Base-by-base conservation (phyloP, 2,113 vertebrate species). In the Cavia aperea region DNA sequence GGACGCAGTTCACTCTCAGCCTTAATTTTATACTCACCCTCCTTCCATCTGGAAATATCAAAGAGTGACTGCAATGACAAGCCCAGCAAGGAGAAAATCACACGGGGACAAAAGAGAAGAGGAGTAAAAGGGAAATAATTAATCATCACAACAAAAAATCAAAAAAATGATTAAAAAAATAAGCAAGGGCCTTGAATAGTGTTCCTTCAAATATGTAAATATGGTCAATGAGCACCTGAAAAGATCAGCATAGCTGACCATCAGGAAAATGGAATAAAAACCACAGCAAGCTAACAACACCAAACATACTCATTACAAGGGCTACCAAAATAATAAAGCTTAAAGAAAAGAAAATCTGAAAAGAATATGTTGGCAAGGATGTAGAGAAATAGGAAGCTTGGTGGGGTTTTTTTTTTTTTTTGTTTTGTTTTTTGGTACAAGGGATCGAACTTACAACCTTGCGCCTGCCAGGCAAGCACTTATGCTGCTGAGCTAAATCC, bases 121-220 rank as follows among this genome's bases (percentile, higher is more conserved):
- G 7, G 31, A 33, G 18, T 2, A 24, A 43, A 43, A 36, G 68
- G 43, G 1, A 15, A 66, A 68, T 68, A 46, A 43, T 7, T 5
- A 31, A 29, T 15, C 65, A 82, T 18, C n/a, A 7, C 8, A 82
- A 81, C 39, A 79, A 86, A 78, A 46, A 73, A 56, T 33, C 39
- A 43, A 13, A 86, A 83, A 39, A 84, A n/a, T 4, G 33, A 77
- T 73, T 83, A 51, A 86, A 82, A 82, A 29, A 60, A 58, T 63
- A 16, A 56, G 15, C 49, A 62, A 36, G 68, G 16, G n/a, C 31
- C 56, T n/a, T 68, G 14, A 81, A 88, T 0, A 81, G 85, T 24
- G 43, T 90, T 88, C 90, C 75, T 85, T 79, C n/a, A 79, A 82
- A 82, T 29, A 93, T 26, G 77, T 9, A 91, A 85, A 75, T 23